Base-by-base conservation (phyloP, 2,888 invertebrate genomes). In the Oligia fasciuncula region DNA sequence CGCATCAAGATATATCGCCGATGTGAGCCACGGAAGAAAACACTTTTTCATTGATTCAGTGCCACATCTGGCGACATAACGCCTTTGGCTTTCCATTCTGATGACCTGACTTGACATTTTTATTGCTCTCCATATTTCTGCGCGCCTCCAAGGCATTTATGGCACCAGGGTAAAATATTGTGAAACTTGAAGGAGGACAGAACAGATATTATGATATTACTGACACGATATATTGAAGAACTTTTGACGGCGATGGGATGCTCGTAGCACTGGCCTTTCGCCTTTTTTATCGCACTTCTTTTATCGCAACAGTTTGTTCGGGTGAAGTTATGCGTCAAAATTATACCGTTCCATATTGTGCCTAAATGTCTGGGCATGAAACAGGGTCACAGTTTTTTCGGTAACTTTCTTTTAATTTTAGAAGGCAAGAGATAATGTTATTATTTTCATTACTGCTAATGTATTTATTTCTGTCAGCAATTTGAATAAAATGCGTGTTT, bases 101-200 rank as follows among this genome's bases (percentile, higher is more conserved):
- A 97, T 96, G 97, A 96, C 97, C 96, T 96, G 96, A 96, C 96
- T 96, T 96, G 97, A 96, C 96, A 96, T 96, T 96, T 96, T 97
- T 97, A 96, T 96, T 96, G 95, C 96, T 91, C 90, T 92, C 95
- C 94, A 97, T 96, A 96, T 96, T 96, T 96, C 91, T 93, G 92
- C 91, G 81, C 81, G 85, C 96, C 96, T 96, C 96, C 88, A 89
- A 96, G 96, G 95, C 95, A 94, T 95, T 94, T 94, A 92, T 93
- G 92, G 93, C 92, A 92, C 89, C 91, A 90, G 93, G 93, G 93
- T 95, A 93, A 96, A 96, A 96, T 96, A 96, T 96, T 93, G 94
- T 94, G 90, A 93, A 95, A 95, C 94, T 96, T 94, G 93, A 93
- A 93, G 91, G 91, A 91, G 93, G 93, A 94, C 92, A 92, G 91